These are phyloP conservation scores for Berghia stephanieae DNA, from an alignment of 1,140 invertebrate species.

Conservation along the genomic window DNA sequence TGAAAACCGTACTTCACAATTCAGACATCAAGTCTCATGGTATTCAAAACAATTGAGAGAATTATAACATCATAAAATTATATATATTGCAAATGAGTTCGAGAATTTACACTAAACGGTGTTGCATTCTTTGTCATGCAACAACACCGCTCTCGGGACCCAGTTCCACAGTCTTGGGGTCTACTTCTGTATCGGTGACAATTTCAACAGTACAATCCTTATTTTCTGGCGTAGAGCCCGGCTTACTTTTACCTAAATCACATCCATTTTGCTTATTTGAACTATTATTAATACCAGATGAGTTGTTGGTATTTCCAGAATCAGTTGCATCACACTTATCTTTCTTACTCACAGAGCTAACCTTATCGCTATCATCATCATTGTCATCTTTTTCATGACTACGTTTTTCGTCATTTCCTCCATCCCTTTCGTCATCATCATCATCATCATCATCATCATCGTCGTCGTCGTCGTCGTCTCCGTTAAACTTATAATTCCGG, in stretches of 20 bases:
- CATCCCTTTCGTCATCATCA: conserved; percentile 23
- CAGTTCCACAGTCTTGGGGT: conserved; percentile 55
- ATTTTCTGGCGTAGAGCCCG: no score
- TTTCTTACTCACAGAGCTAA: no score
- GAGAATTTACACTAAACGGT: background rate
- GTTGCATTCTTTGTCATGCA: conserved; percentile 42
- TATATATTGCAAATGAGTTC: background rate
- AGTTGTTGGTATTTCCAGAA: no score
- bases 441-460: conserved; percentile 29
- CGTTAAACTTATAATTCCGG: conserved; percentile 63
- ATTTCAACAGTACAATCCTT: conserved; percentile 22
- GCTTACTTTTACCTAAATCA: no score
- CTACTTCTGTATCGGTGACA: conserved; percentile 31
- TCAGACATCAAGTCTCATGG: no score
- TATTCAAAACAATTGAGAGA: no score
- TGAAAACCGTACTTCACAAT: background rate
- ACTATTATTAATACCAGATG: no score
- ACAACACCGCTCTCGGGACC: conserved; percentile 63
- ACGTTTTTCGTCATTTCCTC: background rate
- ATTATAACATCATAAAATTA: background rate
- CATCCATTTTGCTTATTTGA: no score
- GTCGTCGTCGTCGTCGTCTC: conserved; percentile 25
- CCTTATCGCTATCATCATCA: conserved; percentile 21
- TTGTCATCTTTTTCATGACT: conserved; percentile 5
- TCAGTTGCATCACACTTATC: no score